Base-by-base conservation (phyloP, 2,888 invertebrate genomes). In the Diarsia mendica region DNA sequence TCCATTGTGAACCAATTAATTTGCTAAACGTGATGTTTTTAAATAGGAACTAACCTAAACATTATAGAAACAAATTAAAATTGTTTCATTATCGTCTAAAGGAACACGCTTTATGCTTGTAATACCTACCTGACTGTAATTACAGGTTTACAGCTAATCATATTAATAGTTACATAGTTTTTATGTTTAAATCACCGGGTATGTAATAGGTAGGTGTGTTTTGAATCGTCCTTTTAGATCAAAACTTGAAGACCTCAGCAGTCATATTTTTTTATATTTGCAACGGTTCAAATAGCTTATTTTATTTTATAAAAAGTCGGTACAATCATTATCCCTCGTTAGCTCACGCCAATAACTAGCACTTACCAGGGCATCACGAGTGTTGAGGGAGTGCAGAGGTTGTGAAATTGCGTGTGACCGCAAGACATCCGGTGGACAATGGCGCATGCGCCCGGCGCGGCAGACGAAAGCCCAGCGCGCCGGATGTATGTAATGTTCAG, bases 321-420 rank as follows among this genome's bases (percentile, higher is more conserved):
- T 61, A 71, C 39, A n/a, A n/a, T n/a, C n/a, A 82, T 79, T 86
- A 80, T 80, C 74, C 61, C 71, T 77, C 60, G 75, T 83, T 82
- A 85, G 83, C 77, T 87, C 73, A 82, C 79, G 82, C 76, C 83
- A 86, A 85, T 83, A 77, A 85, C 79, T 88, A 85, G 85, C 86
- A 89, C 77, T 85, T 92, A 94, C 93, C 90, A 93, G 92, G 93
- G 89, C 89, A 90, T 89, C 91, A 93, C 89, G 88, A 90, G 86
- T 82, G 86, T 86, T 86, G 89, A 90, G 90, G 91, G 91, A 92
- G 92, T 91, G 92, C 90, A 91, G 91, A 94, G 94, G 94, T 95
- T 95, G 95, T 95, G 95, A 96, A 96, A 96, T 95, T 95, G 94
- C 94, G 94, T 94, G 95, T 93, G 95, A 96, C 96, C 96, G 92